phyloP scores from a whole-genome alignment of 2,113 vertebrate genomes.

The Hemibagrus wyckioides region DNA sequence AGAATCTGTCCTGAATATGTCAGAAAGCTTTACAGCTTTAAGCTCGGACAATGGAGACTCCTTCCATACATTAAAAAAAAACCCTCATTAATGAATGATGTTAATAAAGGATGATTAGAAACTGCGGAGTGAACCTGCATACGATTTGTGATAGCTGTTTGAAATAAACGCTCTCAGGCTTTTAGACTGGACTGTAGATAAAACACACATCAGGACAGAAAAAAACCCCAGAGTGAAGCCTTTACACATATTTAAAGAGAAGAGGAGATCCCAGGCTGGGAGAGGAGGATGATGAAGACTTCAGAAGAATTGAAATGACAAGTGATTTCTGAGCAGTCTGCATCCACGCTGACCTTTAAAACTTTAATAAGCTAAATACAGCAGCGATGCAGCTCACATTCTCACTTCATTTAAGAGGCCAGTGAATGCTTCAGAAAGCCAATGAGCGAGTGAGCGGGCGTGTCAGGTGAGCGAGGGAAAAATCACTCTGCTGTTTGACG shows the following conservation, averaged over 20 bases:
- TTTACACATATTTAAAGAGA: not conserved
- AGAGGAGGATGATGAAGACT: not conserved
- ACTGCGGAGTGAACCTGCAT: not conserved
- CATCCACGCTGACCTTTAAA: not conserved
- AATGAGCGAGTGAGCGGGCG: not conserved
- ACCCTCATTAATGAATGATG: not conserved
- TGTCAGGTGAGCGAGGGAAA: not conserved
- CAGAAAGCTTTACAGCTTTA: not conserved
- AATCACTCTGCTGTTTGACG: not conserved
- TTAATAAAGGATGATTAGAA: not conserved
- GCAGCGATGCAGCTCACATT: not conserved
- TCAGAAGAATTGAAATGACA: conserved; percentile 4
- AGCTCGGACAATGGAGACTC: no score
- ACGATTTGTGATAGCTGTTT: not conserved
- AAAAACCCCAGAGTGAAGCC: not conserved
- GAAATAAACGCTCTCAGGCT: not conserved
- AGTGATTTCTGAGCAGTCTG: conserved; percentile 20
- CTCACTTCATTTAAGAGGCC: not conserved
- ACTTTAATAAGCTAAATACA: not conserved
- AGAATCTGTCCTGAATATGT: not conserved
- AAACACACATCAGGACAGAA: not conserved
- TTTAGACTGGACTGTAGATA: not conserved
- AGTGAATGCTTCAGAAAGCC: not conserved
- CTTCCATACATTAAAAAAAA: no score
- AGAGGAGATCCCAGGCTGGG: not conserved